Evolutionary conservation across 2,113 vertebrate species (phyloP), one percentile per base, ranked within the genome.

Genomic region (Astatotilapia flaviijosephi): DNA sequence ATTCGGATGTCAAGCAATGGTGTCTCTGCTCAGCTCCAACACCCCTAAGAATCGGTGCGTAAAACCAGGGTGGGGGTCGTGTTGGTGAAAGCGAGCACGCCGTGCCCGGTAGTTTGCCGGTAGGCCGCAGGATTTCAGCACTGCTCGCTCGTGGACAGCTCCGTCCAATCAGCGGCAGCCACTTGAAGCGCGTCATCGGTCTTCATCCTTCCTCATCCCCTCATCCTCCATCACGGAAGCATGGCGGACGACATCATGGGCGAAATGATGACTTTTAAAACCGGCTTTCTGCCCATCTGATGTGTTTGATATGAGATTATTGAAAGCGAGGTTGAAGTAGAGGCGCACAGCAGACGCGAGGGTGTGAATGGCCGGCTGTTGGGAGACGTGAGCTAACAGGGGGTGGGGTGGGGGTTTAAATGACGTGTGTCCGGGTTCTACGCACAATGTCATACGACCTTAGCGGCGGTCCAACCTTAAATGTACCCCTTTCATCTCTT

Each of bases 71-170:
- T 42, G 65, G 65, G 85, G 87, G 79, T 84, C 84, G 84, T 79
- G 73, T 83, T 28, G 62, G 40, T 80, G 11, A 26, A 11, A 73
- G 21, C 51, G 37, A 84, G 79, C 92, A 65, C 6, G 81, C 83
- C 7, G 80, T 19, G 77, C 58, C 56, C 58, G 42, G 79, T 4
- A 4, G 42, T 56, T 85, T 75, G 92, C 94, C 92, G 91, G 94
- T 93, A 88, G 92, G 93, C 92, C 93, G 90, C 93, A 87, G 89
- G 79, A 93, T 94, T 96, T 96, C 96, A 97, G 96, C 91, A 95
- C 96, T 93, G 19, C 17, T 83, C n/a, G 60, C 80, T 68, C 23
- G 40, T 93, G 96, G 95, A 97, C 95, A 97, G 96, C 95, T 96
- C 96, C 95, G 47, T 23, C 96, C 96, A 96, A 96, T 96, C 95